Conservation (phyloP, 2,113 vertebrate genomes). For the Agapornis roseicollis region DNA sequence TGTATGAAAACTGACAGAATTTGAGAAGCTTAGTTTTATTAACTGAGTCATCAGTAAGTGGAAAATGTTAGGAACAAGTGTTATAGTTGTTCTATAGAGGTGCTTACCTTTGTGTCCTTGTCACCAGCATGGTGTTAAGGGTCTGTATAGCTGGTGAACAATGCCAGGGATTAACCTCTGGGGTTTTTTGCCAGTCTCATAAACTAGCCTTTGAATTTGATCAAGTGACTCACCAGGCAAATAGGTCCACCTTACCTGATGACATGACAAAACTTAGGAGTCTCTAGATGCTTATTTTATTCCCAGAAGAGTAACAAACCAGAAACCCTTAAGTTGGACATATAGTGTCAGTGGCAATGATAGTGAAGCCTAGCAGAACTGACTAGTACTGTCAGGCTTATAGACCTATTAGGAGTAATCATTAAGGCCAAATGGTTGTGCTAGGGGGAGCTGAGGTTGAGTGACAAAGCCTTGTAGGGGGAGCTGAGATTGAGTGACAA, state of each 20-base stretch:
- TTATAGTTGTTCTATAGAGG: not conserved
- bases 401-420: not conserved
- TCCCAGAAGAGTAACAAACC: not conserved
- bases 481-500: not conserved
- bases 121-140: not conserved
- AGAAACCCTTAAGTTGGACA: not conserved
- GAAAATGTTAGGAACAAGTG: not conserved
- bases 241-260: not conserved
- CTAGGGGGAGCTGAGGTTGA: not conserved
- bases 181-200: not conserved
- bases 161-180: not conserved
- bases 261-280: not conserved
- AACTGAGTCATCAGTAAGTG: not conserved
- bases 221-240: not conserved
- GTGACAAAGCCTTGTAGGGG: not conserved
- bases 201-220: not conserved
- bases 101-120: not conserved
- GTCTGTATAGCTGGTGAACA: not conserved
- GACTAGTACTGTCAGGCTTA: not conserved
- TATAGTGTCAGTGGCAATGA: not conserved
- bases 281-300: not conserved
- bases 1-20: not conserved
- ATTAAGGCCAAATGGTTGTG: not conserved
- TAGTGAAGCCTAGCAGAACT: not conserved
- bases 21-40: not conserved